These are phyloP conservation scores for Masnerella sp. DNA, from an alignment of 2,888 invertebrate genomes.

Conservation along the genomic window DNA sequence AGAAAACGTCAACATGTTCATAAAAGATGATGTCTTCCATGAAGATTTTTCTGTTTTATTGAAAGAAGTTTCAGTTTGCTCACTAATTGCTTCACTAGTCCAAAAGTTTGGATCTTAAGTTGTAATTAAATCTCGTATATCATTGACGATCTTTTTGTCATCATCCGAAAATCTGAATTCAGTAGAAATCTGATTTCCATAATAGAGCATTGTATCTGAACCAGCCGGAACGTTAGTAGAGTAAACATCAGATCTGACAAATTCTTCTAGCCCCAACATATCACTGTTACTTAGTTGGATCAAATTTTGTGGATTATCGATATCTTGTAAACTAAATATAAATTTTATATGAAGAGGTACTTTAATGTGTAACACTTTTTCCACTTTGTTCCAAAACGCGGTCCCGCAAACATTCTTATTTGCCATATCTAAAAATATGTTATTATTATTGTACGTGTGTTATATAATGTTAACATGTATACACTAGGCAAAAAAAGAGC, in stretches of 20 bases:
- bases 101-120: no score
- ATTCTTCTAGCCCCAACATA: neutral
- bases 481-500: no score
- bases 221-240: neutral
- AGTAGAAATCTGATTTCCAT: neutral
- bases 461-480: no score
- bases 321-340: constrained; percentile 2
- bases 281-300: constrained; percentile 1
- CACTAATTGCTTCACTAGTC: no score
- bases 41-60: no score
- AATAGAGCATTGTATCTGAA: constrained; percentile 1
- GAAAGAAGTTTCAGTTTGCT: no score
- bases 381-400: constrained; percentile 6
- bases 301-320: constrained; percentile 4
- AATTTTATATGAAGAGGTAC: constrained; percentile 9
- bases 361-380: constrained; percentile 1
- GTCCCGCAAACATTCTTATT: neutral
- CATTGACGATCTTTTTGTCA: no score
- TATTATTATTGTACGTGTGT: no score
- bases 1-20: constrained; percentile 3
- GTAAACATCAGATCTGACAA: neutral
- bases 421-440: no score
- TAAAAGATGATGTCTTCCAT: neutral
- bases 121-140: no score
- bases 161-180: neutral